Percentiles rank a stretch among this genome's conserved stretches.
Conservation (phyloP, 2,888 invertebrate genomes). For the Apamea anceps region DNA sequence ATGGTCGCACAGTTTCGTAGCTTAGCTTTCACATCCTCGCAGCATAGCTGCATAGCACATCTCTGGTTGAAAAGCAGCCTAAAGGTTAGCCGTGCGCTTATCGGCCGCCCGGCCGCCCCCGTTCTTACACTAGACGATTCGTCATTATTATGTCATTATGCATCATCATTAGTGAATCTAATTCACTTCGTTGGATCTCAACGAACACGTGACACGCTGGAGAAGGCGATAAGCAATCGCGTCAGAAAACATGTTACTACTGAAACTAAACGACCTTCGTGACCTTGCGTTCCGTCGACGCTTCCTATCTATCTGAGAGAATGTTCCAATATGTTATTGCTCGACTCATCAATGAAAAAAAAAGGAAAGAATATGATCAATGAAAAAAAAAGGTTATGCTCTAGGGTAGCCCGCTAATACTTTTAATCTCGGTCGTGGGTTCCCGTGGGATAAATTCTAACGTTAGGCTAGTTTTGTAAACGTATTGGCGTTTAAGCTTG, state of each 20-base stretch:
- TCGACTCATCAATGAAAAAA: background rate
- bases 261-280: conserved; percentile 32
- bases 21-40: no score
- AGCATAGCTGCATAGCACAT: no score
- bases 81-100: background rate
- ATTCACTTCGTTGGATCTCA: background rate
- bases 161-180: background rate
- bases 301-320: conserved; percentile 5
- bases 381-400: background rate
- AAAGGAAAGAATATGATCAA: background rate
- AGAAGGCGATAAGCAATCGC: conserved; percentile 30
- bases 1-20: no score
- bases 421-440: background rate
- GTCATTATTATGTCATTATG: background rate
- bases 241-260: conserved; percentile 14
- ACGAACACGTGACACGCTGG: conserved; percentile 21
- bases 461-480: background rate
- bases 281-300: conserved; percentile 17
- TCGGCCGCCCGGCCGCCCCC: background rate
- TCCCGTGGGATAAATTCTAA: background rate
- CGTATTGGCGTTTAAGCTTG: background rate
- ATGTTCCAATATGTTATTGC: background rate
- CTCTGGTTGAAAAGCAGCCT: no score
- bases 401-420: background rate
- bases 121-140: no score